Conservation (phyloP, 92 coral and sea anemone genomes). For the Meandrina meandrites region DNA sequence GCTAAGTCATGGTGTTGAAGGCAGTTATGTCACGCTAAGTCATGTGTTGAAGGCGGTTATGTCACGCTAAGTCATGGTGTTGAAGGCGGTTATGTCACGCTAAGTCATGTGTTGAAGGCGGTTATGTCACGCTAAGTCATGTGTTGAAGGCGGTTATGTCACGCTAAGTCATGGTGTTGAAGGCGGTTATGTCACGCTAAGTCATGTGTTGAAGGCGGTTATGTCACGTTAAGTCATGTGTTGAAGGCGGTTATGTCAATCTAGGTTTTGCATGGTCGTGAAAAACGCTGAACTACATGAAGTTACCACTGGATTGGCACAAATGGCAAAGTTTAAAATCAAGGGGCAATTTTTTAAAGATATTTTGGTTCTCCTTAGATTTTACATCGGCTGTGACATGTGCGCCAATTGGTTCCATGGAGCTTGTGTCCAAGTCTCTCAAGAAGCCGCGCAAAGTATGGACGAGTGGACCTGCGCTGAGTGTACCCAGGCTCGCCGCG, state of each 20-base stretch:
- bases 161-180: too few species aligned
- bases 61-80: too few species aligned
- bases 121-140: too few species aligned
- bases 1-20: too few species aligned
- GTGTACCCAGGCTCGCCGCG: conserved; percentile 86
- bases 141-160: too few species aligned
- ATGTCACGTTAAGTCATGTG: neutral
- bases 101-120: too few species aligned
- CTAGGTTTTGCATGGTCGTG: too few species aligned
- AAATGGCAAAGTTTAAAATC: neutral
- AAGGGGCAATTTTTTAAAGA: neutral
- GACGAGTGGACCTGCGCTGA: conserved; percentile 91
- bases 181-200: too few species aligned
- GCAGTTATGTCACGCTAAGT: too few species aligned
- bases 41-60: too few species aligned
- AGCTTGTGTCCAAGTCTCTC: conserved; percentile 84
- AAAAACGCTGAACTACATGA: neutral
- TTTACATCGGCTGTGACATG: conserved; percentile 95
- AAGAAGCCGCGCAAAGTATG: conserved; percentile 77
- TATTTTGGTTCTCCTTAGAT: conserved; percentile 49
- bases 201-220: too few species aligned
- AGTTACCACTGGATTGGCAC: neutral
- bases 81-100: too few species aligned
- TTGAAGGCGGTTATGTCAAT: neutral
- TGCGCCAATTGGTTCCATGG: conserved; percentile 99